Percentiles rank a stretch among this genome's conserved stretches.
These are phyloP conservation scores for Gambusia yucatana DNA, from an alignment of 2,797 vertebrate species.

Conservation along the genomic window DNA sequence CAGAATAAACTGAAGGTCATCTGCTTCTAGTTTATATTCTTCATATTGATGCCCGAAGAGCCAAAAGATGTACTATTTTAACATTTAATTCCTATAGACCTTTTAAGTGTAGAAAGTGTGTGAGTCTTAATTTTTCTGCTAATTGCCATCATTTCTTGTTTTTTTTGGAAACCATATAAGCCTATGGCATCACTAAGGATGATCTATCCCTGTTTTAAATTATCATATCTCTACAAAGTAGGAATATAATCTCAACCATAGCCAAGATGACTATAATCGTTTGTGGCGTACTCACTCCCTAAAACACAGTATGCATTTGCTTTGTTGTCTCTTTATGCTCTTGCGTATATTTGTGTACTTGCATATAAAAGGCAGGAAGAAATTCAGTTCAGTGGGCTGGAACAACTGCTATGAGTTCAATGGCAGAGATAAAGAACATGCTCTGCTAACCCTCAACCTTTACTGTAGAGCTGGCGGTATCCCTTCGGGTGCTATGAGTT, in stretches of 20 bases:
- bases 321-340: not conserved
- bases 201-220: not conserved
- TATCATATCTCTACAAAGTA: not conserved
- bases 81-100: not conserved
- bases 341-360: constrained; percentile 16
- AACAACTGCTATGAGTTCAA: constrained; percentile 89
- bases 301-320: not conserved
- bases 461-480: constrained; percentile 81
- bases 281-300: not conserved
- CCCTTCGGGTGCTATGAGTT: constrained; percentile 83
- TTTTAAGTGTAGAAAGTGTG: not conserved
- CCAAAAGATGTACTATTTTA: not conserved
- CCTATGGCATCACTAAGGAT: not conserved
- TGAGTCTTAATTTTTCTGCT: not conserved
- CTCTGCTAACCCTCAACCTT: constrained; percentile 85
- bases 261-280: not conserved
- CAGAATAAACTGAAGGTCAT: not conserved
- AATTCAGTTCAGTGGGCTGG: constrained; percentile 87
- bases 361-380: constrained; percentile 33
- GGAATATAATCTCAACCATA: not conserved
- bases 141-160: not conserved
- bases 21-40: no score
- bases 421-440: constrained; percentile 87
- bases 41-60: not conserved
- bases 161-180: not conserved